Percentiles rank a stretch among this genome's conserved stretches.
Conservation (phyloP, 2,113 vertebrate genomes). For the Grus americana region DNA sequence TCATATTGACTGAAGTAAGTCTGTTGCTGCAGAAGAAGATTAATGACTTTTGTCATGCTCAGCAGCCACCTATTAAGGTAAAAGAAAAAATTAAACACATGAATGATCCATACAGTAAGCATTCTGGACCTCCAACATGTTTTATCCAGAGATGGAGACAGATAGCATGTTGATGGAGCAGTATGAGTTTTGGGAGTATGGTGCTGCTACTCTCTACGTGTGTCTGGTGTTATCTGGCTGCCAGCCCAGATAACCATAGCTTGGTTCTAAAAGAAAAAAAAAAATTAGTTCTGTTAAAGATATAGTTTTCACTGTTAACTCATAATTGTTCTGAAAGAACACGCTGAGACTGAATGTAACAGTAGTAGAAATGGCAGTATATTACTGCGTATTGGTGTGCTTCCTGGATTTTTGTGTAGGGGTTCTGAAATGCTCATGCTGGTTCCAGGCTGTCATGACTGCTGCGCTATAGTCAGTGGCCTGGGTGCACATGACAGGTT, state of each 20-base stretch:
- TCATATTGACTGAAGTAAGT: conserved; percentile 89
- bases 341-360: not conserved
- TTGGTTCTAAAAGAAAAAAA: not conserved
- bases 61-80: conserved; percentile 92
- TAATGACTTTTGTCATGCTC: conserved; percentile 90
- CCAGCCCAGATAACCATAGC: not conserved
- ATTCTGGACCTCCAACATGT: not conserved
- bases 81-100: not conserved
- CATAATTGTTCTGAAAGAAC: not conserved
- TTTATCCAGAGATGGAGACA: not conserved
- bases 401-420: not conserved
- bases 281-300: not conserved
- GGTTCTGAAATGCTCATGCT: not conserved
- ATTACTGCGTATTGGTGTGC: not conserved
- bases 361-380: not conserved
- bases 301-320: not conserved
- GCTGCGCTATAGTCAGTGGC: not conserved
- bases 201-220: not conserved
- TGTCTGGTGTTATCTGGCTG: not conserved
- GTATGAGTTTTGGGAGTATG: not conserved
- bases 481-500: not conserved
- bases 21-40: conserved; percentile 88
- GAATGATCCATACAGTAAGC: not conserved
- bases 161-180: not conserved
- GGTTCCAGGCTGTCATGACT: not conserved